Conservation (phyloP, 2,888 invertebrate genomes). For the Pomacea canaliculata region DNA sequence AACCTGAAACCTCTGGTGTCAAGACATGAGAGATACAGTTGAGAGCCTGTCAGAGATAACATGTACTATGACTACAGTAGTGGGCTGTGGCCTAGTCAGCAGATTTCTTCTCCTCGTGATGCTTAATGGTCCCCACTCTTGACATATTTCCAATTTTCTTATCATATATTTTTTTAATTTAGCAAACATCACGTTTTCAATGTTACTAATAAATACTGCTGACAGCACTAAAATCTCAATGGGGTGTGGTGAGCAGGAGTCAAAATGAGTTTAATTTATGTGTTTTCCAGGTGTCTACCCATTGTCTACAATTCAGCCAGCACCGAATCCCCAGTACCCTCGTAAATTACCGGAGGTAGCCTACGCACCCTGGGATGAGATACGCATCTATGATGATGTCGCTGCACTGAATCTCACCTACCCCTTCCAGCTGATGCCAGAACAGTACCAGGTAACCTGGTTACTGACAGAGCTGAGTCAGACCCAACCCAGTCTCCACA, state of each 20-base stretch:
- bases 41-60: no score
- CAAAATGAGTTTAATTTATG: neutral
- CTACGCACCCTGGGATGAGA: slow-evolving; percentile 90
- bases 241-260: neutral
- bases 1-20: no score
- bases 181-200: no score
- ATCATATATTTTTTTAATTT: no score
- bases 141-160: no score
- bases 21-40: no score
- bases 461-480: no score
- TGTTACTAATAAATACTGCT: neutral
- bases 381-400: slow-evolving; percentile 84
- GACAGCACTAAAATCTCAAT: neutral
- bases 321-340: slow-evolving; percentile 76
- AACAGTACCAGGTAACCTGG: slow-evolving; percentile 64
- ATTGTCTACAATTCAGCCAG: slow-evolving; percentile 76
- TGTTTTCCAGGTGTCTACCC: slow-evolving; percentile 76
- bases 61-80: no score
- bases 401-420: slow-evolving; percentile 80
- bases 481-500: no score
- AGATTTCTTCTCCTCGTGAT: no score
- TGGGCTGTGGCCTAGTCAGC: no score
- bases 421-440: slow-evolving; percentile 84
- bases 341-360: slow-evolving; percentile 81
- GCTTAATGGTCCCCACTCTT: no score